These are phyloP conservation scores for Drosophila parabipectinata DNA, from an alignment of 1,140 invertebrate species.

Conservation along the genomic window DNA sequence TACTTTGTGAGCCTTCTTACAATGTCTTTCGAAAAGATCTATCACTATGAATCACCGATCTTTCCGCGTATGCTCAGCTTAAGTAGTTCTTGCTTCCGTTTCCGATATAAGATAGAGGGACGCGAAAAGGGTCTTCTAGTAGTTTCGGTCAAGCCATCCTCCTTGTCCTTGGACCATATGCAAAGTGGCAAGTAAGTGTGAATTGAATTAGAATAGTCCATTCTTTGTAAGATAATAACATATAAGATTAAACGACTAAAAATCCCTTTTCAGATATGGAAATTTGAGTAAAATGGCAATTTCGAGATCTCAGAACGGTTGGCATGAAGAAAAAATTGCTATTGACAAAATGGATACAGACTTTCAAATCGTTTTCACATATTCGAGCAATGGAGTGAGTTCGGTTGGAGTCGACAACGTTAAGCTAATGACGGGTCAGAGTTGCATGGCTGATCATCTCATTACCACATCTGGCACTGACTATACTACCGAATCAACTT, in stretches of 20 bases:
- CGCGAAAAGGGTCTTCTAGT: slow-evolving; percentile 56
- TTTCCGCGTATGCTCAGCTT: slow-evolving; percentile 58
- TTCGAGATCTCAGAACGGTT: no score
- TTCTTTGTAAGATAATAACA: no score
- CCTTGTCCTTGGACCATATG: slow-evolving; percentile 6
- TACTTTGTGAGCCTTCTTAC: slow-evolving; percentile 80
- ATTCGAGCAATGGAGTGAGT: slow-evolving; percentile 25
- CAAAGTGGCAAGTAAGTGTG: no score
- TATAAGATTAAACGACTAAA: no score
- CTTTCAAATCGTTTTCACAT: slow-evolving; percentile 71
- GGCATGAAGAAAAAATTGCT: slow-evolving; percentile 60
- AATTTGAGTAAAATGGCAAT: background rate
- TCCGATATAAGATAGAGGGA: slow-evolving; percentile 80
- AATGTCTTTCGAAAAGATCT: background rate
- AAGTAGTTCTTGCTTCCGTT: slow-evolving; percentile 70
- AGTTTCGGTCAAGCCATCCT: slow-evolving; percentile 66
- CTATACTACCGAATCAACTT: no score
- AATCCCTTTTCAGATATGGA: slow-evolving; percentile 33
- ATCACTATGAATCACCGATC: slow-evolving; percentile 64
- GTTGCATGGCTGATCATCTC: no score
- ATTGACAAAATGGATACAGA: slow-evolving; percentile 69
- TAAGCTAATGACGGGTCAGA: slow-evolving; percentile 62
- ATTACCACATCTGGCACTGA: no score
- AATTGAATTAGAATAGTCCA: no score
- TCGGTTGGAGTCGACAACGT: slow-evolving; percentile 83